Evolutionary conservation across 2,113 vertebrate species (phyloP), one percentile per base, ranked within the genome.

Genomic region (Lepus europaeus): DNA sequence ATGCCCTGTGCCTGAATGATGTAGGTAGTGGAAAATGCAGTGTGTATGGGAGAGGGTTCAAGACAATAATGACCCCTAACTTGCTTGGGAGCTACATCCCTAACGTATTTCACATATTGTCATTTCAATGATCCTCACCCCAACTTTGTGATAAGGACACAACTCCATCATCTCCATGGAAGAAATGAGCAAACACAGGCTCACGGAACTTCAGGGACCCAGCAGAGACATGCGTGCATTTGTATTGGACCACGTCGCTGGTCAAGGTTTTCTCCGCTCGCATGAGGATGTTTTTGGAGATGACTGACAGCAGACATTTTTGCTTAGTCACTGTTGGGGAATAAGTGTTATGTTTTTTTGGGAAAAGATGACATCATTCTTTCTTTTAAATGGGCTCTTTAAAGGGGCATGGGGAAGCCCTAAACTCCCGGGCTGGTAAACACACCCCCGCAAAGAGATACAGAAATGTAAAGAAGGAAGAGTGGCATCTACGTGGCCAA

Each of bases 181-280:
- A 80, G 13, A 66, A 29, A 45, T 13, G n/a, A 74, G 5, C 23
- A 76, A 27, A 63, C 8, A 13, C 59, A 94, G 53, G 64, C 56
- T 59, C 16, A 16, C 2, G 12, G 49, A 33, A 51, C 22, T 6
- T 9, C 29, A 72, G 82, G 16, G 8, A 64, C 2, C 22, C 76
- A 49, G 39, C 29, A 53, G 59, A 25, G 68, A 80, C 25, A 6
- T 0, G 1, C 1, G 22, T 19, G 3, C 19, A n/a, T 36, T 1
- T 31, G 61, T 31, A 56, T 27, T 39, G n/a, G 14, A 36, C 79
- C 0, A 0, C 0, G 31, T 39, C 33, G 84, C 31, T 6, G 10
- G 74, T 25, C 9, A 10, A 22, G 39, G 33, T 5, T 79, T 85
- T 73, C 36, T 73, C 59, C 9, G 7, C 36, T 25, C 64, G 74